phyloP scores from a whole-genome alignment of 1,140 invertebrate species.

The Caenorhabditis latens region DNA sequence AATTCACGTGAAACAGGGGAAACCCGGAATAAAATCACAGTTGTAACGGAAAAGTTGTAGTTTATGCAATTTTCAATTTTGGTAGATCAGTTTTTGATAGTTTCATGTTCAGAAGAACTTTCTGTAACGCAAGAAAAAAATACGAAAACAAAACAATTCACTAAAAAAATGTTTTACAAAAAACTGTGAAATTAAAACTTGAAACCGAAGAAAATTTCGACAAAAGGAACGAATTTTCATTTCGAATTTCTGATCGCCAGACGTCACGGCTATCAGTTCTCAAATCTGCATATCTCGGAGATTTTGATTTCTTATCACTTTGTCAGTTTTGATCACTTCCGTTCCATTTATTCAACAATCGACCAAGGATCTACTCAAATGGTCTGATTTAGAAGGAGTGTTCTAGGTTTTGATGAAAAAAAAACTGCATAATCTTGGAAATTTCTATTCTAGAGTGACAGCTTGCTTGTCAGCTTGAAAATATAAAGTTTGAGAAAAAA shows the following conservation, averaged over 20 bases:
- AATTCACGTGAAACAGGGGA: neutral
- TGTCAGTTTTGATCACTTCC: neutral
- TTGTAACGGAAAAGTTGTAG: neutral
- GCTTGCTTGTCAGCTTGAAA: too few relatives aligned
- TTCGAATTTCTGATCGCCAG: conserved; percentile 12
- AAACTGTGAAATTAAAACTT: neutral
- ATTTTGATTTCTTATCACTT: neutral
- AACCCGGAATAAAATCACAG: neutral
- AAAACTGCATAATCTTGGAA: too few relatives aligned
- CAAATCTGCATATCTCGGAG: conserved; percentile 10
- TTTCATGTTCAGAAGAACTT: too few relatives aligned
- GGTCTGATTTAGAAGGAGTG: too few relatives aligned
- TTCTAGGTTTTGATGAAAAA: too few relatives aligned
- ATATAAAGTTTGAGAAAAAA: too few relatives aligned
- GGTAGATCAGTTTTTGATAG: neutral
- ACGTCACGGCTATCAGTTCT: conserved; percentile 29
- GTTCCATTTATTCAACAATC: conserved; percentile 5
- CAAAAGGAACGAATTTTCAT: neutral
- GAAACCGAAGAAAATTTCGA: neutral
- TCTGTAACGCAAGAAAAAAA: too few relatives aligned
- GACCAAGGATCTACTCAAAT: neutral
- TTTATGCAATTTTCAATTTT: neutral
- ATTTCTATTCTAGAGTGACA: too few relatives aligned
- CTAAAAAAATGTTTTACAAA: neutral
- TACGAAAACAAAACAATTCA: too few relatives aligned